A percentile compares a stretch with the other conserved stretches of the same genome.
These are phyloP conservation scores for Phyllotreta striolata DNA, from an alignment of 2,888 invertebrate genomes.

Conservation along the genomic window DNA sequence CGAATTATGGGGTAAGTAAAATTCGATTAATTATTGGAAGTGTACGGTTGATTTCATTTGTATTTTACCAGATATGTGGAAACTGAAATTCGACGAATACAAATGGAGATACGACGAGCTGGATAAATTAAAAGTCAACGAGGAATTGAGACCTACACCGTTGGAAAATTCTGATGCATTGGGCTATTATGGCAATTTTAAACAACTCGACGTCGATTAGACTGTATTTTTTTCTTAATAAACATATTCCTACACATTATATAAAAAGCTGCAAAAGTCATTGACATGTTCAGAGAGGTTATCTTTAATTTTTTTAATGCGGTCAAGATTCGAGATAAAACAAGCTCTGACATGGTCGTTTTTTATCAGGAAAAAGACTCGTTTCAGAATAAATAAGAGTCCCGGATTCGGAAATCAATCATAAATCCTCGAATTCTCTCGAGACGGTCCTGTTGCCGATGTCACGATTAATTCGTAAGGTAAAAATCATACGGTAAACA, in stretches of 20 bases:
- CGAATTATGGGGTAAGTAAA: slow-evolving; percentile 16
- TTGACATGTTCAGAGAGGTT: no score
- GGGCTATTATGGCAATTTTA: slow-evolving; percentile 27
- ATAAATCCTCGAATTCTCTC: no score
- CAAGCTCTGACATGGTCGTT: neutral
- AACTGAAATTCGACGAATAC: slow-evolving; percentile 7
- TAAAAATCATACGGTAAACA: no score
- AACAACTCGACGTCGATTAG: slow-evolving; percentile 22
- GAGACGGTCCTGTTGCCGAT: no score
- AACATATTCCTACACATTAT: neutral
- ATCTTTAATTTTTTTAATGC: no score
- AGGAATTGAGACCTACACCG: slow-evolving; percentile 16
- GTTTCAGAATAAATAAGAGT: no score
- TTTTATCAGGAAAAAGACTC: neutral
- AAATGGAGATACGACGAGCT: slow-evolving; percentile 15
- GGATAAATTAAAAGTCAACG: slow-evolving; percentile 14
- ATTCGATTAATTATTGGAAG: neutral
- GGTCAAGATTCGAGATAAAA: no score
- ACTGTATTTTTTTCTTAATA: neutral
- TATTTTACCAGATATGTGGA: slow-evolving; percentile 22
- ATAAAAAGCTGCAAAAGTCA: neutral
- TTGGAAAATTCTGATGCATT: slow-evolving; percentile 23
- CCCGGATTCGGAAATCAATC: no score
- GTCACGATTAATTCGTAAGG: no score
- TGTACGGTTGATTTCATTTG: neutral